Evolutionary conservation across 1,140 invertebrate species (phyloP).

Genomic region (Lamellibrachia luymesi): DNA sequence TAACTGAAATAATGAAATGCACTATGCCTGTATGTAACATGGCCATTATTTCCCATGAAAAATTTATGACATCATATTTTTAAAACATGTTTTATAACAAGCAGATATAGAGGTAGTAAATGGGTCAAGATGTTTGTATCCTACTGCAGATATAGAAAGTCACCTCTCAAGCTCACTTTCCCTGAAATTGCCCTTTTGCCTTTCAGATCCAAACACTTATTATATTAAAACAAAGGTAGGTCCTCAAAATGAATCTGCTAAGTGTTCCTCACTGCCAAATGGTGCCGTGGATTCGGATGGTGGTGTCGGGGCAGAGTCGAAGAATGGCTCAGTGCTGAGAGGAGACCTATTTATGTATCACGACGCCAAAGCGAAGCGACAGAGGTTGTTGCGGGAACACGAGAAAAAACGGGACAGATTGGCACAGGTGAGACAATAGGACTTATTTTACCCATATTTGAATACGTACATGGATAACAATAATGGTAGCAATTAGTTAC

Average conservation of each 20-base stretch:
- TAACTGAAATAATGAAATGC: no score
- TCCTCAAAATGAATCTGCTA: background rate
- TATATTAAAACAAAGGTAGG: background rate
- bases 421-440: background rate
- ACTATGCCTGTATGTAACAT: no score
- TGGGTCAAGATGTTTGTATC: no score
- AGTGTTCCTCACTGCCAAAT: background rate
- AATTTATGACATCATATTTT: no score
- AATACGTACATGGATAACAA: background rate
- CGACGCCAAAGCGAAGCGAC: background rate
- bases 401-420: background rate
- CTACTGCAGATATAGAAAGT: no score
- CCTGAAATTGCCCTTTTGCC: background rate
- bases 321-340: background rate
- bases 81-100: no score
- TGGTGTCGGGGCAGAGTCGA: background rate
- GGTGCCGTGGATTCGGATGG: background rate
- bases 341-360: background rate
- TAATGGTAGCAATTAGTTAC: no score
- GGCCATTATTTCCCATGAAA: no score
- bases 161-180: no score
- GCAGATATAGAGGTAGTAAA: no score
- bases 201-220: background rate
- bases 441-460: background rate
- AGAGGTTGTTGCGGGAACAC: background rate